phyloP scores from a whole-genome alignment of 1,140 invertebrate species.

The Diplogasteroides magnus region DNA sequence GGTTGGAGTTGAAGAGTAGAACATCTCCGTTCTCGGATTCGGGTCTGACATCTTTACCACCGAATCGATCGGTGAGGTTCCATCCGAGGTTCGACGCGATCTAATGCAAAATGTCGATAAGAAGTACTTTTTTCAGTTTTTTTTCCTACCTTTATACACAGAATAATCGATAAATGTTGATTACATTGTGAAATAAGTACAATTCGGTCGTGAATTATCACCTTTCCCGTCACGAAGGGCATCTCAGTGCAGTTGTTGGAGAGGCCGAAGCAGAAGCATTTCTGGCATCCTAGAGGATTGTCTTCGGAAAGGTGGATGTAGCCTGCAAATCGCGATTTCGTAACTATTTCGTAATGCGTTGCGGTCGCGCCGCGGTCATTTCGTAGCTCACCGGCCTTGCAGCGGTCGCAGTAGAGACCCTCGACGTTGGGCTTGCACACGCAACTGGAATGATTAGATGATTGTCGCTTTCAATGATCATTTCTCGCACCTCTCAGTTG shows the following conservation, averaged over 20 bases:
- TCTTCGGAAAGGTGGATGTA: conserved; percentile 72
- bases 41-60: conserved; percentile 43
- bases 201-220: conserved; percentile 1
- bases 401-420: conserved; percentile 58
- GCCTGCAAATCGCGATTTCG: no score
- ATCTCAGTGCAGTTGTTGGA: conserved; percentile 56
- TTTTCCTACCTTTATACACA: no score
- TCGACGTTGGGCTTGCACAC: conserved; percentile 68
- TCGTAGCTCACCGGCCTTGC: conserved; percentile 60
- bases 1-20: conserved; percentile 56
- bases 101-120: no score
- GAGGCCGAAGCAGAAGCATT: conserved; percentile 87
- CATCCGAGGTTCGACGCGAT: conserved; percentile 45
- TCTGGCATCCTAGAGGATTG: conserved; percentile 75
- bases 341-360: no score
- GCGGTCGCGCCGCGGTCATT: no score
- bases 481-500: background rate
- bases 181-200: no score
- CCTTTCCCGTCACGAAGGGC: background rate
- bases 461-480: background rate
- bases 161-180: no score
- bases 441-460: conserved; percentile 59
- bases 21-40: conserved; percentile 47
- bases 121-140: no score
- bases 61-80: conserved; percentile 56